Evolutionary conservation across 2,888 invertebrate species (phyloP).

Genomic region (Agapostemon virescens): DNA sequence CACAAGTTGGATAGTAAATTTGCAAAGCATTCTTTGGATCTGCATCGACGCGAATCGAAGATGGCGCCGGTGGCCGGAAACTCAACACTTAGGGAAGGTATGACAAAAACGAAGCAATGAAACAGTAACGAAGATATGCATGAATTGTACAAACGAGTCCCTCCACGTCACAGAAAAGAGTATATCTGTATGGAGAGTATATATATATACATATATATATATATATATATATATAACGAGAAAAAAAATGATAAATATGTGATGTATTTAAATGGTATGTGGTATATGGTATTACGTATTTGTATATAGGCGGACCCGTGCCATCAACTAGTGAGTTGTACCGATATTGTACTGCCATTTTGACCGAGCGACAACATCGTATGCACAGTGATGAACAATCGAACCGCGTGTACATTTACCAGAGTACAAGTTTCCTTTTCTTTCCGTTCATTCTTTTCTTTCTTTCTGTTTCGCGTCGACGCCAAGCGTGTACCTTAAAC

Average conservation of each 20-base stretch:
- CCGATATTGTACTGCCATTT: conserved; percentile 76
- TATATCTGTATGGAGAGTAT: conserved; percentile 70
- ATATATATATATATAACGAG: conserved; percentile 69
- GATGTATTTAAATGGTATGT: conserved; percentile 80
- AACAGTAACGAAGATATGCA: conserved; percentile 78
- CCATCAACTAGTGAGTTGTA: conserved; percentile 80
- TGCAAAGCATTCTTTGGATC: conserved; percentile 56
- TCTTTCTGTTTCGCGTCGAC: not conserved
- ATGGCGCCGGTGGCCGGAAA: conserved; percentile 76
- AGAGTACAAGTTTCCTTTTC: conserved; percentile 38
- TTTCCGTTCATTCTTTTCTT: not conserved
- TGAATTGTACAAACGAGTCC: conserved; percentile 80
- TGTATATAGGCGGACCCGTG: conserved; percentile 80
- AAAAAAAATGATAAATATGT: conserved; percentile 77
- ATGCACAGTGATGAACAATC: conserved; percentile 50
- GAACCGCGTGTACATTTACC: conserved; percentile 36
- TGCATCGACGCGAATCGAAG: conserved; percentile 30
- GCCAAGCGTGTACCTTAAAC: not conserved
- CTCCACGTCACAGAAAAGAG: conserved; percentile 78
- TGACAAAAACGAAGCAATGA: conserved; percentile 67
- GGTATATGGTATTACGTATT: conserved; percentile 80
- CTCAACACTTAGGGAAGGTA: conserved; percentile 63
- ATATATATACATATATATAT: too few species aligned
- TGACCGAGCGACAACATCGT: conserved; percentile 57
- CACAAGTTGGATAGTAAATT: not conserved